These are phyloP conservation scores for Minunthozetes semirufus DNA, from an alignment of 2,888 invertebrate genomes.

Conservation along the genomic window DNA sequence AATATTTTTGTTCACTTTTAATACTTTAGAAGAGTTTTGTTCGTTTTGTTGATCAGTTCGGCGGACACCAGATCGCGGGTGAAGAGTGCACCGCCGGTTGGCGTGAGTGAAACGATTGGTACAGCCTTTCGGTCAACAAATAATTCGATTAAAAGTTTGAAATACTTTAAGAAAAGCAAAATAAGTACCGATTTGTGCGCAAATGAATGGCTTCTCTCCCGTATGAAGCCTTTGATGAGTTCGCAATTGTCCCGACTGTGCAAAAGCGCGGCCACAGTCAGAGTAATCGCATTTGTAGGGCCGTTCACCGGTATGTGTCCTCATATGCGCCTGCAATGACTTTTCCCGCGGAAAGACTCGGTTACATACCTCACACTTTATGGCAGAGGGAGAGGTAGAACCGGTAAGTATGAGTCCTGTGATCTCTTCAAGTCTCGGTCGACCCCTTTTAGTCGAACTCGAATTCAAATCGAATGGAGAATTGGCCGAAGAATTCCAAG, in stretches of 20 bases:
- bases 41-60: conserved; percentile 44
- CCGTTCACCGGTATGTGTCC: conserved; percentile 58
- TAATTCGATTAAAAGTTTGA: background rate
- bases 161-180: background rate
- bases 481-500: background rate
- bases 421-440: conserved; percentile 64
- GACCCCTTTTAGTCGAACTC: conserved; percentile 52
- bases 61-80: conserved; percentile 58
- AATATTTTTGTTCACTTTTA: conserved; percentile 24
- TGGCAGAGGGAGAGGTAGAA: conserved; percentile 60
- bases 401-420: conserved; percentile 63
- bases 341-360: conserved; percentile 69
- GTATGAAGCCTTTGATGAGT: conserved; percentile 70
- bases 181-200: conserved; percentile 49
- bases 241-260: conserved; percentile 68
- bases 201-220: conserved; percentile 67
- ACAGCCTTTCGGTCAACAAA: conserved; percentile 51
- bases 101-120: conserved; percentile 66
- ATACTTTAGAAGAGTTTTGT: conserved; percentile 10
- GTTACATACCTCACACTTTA: conserved; percentile 64
- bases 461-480: background rate
- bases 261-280: conserved; percentile 61
- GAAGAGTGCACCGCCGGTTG: conserved; percentile 65
- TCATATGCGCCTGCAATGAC: conserved; percentile 59
- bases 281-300: conserved; percentile 68